A percentile compares a stretch with the other conserved stretches of the same genome.
Conservation (phyloP, 2,113 vertebrate species). For the Tamias sibiricus region DNA sequence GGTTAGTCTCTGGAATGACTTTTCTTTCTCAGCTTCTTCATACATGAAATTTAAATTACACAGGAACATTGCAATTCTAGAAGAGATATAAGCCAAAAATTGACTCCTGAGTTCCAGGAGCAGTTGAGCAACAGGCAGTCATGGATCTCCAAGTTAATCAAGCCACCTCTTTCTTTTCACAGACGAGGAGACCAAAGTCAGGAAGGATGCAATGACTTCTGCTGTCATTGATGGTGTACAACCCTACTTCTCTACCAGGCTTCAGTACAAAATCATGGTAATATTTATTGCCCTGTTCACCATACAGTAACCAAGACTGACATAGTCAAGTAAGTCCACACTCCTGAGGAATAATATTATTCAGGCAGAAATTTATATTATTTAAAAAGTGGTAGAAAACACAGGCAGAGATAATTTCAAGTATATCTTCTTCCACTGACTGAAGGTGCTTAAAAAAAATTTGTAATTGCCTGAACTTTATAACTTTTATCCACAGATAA, state of each 20-base stretch:
- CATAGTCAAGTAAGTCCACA: not conserved
- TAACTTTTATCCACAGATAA: not conserved
- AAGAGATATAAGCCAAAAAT: not conserved
- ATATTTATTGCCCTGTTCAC: not conserved
- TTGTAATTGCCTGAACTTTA: not conserved
- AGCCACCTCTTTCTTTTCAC: not conserved
- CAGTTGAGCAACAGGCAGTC: not conserved
- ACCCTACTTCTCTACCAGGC: not conserved
- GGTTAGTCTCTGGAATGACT: conserved; percentile 15
- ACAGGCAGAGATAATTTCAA: not conserved
- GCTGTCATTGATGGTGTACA: not conserved
- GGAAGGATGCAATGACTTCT: not conserved
- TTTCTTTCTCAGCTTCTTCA: not conserved
- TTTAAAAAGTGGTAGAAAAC: not conserved
- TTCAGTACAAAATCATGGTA: not conserved
- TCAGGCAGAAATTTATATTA: not conserved
- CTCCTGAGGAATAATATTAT: not conserved
- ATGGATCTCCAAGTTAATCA: not conserved
- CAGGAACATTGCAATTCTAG: not conserved
- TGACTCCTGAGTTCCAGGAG: not conserved
- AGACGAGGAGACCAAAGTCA: not conserved
- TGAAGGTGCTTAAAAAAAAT: not conserved
- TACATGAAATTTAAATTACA: not conserved
- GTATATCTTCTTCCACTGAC: not conserved
- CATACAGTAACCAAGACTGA: not conserved